phyloP scores from a whole-genome alignment of 2,888 invertebrate species.

The Ethmia dodecea region DNA sequence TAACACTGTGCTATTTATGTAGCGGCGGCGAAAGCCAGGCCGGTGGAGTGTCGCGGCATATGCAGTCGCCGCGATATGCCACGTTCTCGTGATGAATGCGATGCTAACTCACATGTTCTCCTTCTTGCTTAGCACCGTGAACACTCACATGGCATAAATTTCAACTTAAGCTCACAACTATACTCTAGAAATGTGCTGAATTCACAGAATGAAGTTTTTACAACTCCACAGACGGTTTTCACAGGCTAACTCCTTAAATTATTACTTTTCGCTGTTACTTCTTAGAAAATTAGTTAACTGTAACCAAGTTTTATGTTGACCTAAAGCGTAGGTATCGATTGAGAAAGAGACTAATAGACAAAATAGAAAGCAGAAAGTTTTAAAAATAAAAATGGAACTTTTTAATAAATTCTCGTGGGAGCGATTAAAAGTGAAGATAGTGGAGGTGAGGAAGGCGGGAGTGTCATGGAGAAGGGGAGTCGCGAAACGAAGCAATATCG shows the following conservation, averaged over 20 bases:
- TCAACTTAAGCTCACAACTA: constrained; percentile 60
- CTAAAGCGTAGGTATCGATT: constrained; percentile 13
- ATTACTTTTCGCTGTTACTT: constrained; percentile 46
- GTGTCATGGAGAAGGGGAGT: constrained; percentile 16
- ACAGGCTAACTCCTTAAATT: constrained; percentile 55
- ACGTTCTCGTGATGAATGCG: constrained; percentile 63
- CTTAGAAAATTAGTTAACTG: constrained; percentile 29
- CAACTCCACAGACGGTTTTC: constrained; percentile 48
- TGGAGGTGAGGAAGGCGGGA: constrained; percentile 35
- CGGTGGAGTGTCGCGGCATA: constrained; percentile 32
- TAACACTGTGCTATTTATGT: too few species aligned
- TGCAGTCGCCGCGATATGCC: constrained; percentile 58
- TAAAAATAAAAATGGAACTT: not conserved
- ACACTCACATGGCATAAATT: constrained; percentile 64
- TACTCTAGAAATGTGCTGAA: constrained; percentile 56
- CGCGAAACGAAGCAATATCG: constrained; percentile 41
- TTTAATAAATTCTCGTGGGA: constrained; percentile 1
- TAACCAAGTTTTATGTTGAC: constrained; percentile 42
- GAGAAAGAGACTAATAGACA: not conserved
- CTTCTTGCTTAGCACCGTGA: constrained; percentile 57
- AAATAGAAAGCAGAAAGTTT: not conserved
- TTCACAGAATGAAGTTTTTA: constrained; percentile 61
- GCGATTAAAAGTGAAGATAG: constrained; percentile 61
- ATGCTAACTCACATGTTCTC: constrained; percentile 53
- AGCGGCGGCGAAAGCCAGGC: not conserved